A percentile compares a stretch with the other conserved stretches of the same genome.
phyloP scores from a whole-genome alignment of 2,797 vertebrate species.

The Falco cherrug region DNA sequence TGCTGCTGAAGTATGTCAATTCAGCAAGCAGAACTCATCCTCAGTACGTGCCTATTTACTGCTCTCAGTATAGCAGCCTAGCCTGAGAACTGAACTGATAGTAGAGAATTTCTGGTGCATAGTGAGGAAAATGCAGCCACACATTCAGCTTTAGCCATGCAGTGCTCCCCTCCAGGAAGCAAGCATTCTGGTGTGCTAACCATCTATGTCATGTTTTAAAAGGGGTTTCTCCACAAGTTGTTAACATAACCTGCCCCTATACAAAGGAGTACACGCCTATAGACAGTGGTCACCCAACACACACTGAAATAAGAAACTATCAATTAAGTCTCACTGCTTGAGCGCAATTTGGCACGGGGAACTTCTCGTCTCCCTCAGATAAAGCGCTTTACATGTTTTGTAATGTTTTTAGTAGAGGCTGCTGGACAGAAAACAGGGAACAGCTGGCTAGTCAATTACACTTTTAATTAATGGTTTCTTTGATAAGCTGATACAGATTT shows the following conservation, averaged over 20 bases:
- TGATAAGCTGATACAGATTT: conserved; percentile 62
- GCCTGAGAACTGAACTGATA: neutral
- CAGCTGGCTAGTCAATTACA: conserved; percentile 67
- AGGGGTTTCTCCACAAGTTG: neutral
- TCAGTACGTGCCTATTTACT: neutral
- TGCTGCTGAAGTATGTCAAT: neutral
- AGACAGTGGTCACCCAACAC: neutral
- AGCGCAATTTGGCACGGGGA: neutral
- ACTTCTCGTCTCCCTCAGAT: neutral
- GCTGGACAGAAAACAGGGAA: conserved; percentile 9
- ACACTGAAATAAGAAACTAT: neutral
- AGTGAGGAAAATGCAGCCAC: neutral
- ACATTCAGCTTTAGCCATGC: neutral
- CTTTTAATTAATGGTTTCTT: conserved; percentile 70
- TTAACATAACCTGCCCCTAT: neutral
- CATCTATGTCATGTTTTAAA: neutral
- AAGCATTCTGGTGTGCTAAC: neutral
- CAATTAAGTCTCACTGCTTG: neutral
- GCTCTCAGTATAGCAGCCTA: neutral
- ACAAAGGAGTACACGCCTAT: neutral
- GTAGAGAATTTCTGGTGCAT: neutral
- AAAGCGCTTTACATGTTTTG: conserved; percentile 46
- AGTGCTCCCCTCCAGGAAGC: neutral
- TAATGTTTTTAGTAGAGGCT: conserved; percentile 32
- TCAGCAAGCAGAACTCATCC: neutral